Evolutionary conservation across 1,140 invertebrate genomes (phyloP), one percentile per base, ranked within the genome.

Genomic region (Bombus sibiricus): DNA sequence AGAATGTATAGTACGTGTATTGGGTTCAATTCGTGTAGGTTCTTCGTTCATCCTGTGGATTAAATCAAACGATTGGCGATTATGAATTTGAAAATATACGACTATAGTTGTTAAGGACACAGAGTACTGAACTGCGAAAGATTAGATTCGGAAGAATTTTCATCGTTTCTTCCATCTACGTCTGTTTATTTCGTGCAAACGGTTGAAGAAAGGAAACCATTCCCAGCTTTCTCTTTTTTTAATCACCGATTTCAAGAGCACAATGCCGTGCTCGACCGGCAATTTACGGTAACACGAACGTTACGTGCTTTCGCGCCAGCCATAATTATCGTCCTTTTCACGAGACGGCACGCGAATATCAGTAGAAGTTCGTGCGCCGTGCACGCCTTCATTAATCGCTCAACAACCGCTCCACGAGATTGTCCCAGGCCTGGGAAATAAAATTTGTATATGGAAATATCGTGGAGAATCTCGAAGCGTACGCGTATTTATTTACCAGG

Each of bases 251-350:
- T 84, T 83, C 66, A 47, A 43, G 76, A 59, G 86, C 82, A 84
- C 86, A 62, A 64, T 89, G 76, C 82, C 87, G 87, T 85, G 87
- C 73, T 72, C 82, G 34, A 28, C 76, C 57, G 41, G 64, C 81
- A 85, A 88, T 89, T 89, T 75, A 85, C 64, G 76, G 66, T 66
- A 77, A 88, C 88, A 74, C 78, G 88, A 89, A 89, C 88, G 88
- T 89, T 88, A 89, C 88, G 78, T 89, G 87, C 81, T 88, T 85
- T 88, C 82, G 88, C 86, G 88, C 83, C 77, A 85, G 64, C 84
- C 80, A 81, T 89, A 89, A 89, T 89, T 85, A 89, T 89, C 82
- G 79, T 69, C 73, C 64, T 86, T 85, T 88, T 66, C 66, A 77
- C 59, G 41, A 84, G 75, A 84, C 37, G 66, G 59, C 88, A 85